Evolutionary conservation across 2,888 invertebrate species (phyloP).

Genomic region (Zeuzera pyrina): DNA sequence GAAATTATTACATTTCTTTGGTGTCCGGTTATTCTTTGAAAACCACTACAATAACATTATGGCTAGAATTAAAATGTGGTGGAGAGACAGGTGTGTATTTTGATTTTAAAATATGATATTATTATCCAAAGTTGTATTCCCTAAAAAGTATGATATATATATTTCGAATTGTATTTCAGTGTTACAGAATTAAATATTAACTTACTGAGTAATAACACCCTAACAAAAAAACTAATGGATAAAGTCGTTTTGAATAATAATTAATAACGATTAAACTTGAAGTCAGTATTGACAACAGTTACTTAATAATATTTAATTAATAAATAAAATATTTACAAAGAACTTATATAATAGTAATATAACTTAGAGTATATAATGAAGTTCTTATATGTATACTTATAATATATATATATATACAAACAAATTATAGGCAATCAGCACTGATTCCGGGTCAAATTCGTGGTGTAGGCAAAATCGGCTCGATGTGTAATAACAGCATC

Average conservation of each 20-base stretch:
- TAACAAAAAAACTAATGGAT: too few relatives aligned
- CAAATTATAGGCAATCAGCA: constrained; percentile 68
- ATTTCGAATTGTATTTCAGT: constrained; percentile 2
- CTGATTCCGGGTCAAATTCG: constrained; percentile 83
- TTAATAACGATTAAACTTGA: too few relatives aligned
- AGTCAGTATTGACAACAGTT: too few relatives aligned
- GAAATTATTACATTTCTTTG: constrained; percentile 61
- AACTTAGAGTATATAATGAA: too few relatives aligned
- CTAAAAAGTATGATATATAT: neutral
- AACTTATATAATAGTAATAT: too few relatives aligned
- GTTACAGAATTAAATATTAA: neutral
- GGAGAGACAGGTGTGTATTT: constrained; percentile 70
- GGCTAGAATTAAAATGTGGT: constrained; percentile 71
- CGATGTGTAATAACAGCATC: constrained; percentile 75
- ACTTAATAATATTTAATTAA: too few relatives aligned
- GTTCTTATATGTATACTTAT: constrained; percentile 1
- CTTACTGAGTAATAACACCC: too few relatives aligned
- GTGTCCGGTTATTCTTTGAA: constrained; percentile 63
- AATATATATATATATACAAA: neutral
- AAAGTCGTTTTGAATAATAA: too few relatives aligned
- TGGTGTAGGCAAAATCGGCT: constrained; percentile 81
- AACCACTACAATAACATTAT: constrained; percentile 52
- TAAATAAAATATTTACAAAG: too few relatives aligned
- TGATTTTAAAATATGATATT: neutral
- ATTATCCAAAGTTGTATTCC: neutral